A percentile compares a stretch with the other conserved stretches of the same genome.
Evolutionary conservation across 92 coral and sea anemone genomes (phyloP).

Genomic region (Epizoanthus fatuus): DNA sequence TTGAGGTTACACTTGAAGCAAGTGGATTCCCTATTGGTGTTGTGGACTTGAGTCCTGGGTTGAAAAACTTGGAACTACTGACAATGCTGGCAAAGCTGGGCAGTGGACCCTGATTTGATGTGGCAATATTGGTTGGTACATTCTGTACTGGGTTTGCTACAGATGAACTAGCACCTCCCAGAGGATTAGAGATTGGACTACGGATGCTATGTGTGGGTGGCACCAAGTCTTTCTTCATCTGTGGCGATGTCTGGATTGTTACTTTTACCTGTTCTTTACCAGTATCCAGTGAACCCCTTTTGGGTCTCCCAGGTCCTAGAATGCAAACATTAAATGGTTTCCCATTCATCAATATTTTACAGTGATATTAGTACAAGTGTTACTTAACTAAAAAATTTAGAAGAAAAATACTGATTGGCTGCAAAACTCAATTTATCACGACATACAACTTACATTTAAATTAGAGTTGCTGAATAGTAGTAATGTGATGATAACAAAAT

Average conservation of each 20-base stretch:
- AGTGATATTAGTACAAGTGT: neutral
- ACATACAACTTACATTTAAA: no score
- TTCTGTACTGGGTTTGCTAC: conserved; percentile 89
- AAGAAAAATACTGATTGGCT: no score
- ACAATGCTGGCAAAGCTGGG: conserved; percentile 95
- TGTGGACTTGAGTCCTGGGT: conserved; percentile 59
- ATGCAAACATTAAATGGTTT: neutral
- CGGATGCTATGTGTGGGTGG: conserved; percentile 38
- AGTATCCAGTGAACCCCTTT: conserved; percentile 17
- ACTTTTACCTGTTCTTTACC: conserved; percentile 13
- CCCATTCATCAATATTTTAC: neutral
- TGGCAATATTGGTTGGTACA: conserved; percentile 87
- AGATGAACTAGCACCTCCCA: conserved; percentile 62
- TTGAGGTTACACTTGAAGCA: conserved; percentile 1
- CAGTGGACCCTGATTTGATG: conserved; percentile 84
- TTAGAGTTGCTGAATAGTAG: no score
- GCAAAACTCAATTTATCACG: no score
- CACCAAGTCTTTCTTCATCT: conserved; percentile 17
- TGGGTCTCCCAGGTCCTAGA: conserved; percentile 13
- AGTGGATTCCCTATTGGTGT: conserved; percentile 4
- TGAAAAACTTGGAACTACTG: conserved; percentile 90
- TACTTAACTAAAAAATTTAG: no score
- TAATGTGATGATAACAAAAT: no score
- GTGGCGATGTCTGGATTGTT: conserved; percentile 16
- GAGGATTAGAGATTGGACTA: conserved; percentile 57